Evolutionary conservation across 2,888 invertebrate genomes (phyloP).

Genomic region (Xestia sexstrigata): DNA sequence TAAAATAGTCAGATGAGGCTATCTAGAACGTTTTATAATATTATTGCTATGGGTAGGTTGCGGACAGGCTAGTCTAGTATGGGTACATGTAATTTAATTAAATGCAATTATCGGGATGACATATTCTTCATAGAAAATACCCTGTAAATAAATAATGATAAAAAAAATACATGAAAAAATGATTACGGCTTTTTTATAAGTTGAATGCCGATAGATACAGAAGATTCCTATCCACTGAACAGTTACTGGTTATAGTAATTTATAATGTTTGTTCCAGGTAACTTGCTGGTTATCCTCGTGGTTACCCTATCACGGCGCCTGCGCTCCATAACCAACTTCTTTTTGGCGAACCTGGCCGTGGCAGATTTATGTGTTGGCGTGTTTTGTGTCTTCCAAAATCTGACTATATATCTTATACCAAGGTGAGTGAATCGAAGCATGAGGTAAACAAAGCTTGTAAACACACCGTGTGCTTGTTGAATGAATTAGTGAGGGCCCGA

Average conservation of each 20-base stretch:
- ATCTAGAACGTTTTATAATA: no score
- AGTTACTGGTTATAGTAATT: no score
- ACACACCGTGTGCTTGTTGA: conserved; percentile 47
- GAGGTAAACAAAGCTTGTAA: conserved; percentile 53
- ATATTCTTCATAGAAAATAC: not conserved
- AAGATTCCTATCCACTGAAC: no score
- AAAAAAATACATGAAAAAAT: not conserved
- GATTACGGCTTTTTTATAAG: not conserved
- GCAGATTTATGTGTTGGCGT: conserved; percentile 98
- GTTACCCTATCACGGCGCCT: conserved; percentile 95
- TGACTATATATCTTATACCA: conserved; percentile 95
- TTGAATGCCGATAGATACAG: not conserved
- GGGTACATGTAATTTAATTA: not conserved
- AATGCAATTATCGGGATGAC: not conserved
- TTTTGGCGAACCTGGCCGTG: conserved; percentile 96
- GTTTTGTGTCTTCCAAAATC: conserved; percentile 97
- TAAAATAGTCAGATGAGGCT: not conserved
- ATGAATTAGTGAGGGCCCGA: conserved; percentile 51
- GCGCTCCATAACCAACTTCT: conserved; percentile 97
- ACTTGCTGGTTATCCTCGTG: conserved; percentile 96
- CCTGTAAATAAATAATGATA: not conserved
- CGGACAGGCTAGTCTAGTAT: not conserved
- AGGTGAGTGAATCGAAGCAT: conserved; percentile 88
- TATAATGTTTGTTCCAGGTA: conserved; percentile 92
- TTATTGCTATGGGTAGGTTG: no score